Evolutionary conservation across 2,797 vertebrate genomes (phyloP).

Genomic region (Enteromius anoplus): DNA sequence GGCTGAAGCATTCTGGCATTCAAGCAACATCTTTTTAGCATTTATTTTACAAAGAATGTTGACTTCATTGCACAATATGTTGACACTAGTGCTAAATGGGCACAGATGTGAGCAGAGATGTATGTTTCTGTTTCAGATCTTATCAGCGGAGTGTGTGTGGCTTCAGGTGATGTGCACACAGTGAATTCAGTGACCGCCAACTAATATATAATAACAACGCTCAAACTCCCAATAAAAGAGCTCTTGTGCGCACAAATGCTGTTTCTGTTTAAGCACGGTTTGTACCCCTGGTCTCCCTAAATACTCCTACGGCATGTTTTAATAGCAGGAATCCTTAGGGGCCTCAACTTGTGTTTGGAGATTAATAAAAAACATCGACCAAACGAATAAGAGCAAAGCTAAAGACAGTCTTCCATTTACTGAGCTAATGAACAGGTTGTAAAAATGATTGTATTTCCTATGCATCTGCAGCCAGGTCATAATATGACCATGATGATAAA

Average conservation of each 20-base stretch:
- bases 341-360: conserved; percentile 53
- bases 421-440: conserved; percentile 45
- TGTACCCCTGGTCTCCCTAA: conserved; percentile 59
- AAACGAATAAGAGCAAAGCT: conserved; percentile 34
- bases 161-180: conserved; percentile 21
- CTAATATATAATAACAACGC: conserved; percentile 68
- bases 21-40: not conserved
- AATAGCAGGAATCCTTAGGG: conserved; percentile 45
- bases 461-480: not conserved
- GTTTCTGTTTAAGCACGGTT: conserved; percentile 67
- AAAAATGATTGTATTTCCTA: conserved; percentile 29
- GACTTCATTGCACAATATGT: conserved; percentile 9
- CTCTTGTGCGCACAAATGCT: conserved; percentile 72
- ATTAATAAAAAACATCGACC: conserved; percentile 51
- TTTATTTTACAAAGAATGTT: conserved; percentile 8
- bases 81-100: not conserved
- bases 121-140: conserved; percentile 70
- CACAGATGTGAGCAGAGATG: conserved; percentile 15
- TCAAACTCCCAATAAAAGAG: conserved; percentile 68
- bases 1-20: not conserved
- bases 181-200: conserved; percentile 54
- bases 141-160: conserved; percentile 63
- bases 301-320: conserved; percentile 36
- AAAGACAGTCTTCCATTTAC: conserved; percentile 42
- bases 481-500: conserved; percentile 10